phyloP scores from a whole-genome alignment of 2,797 vertebrate genomes.

The Xenentodon cancila region DNA sequence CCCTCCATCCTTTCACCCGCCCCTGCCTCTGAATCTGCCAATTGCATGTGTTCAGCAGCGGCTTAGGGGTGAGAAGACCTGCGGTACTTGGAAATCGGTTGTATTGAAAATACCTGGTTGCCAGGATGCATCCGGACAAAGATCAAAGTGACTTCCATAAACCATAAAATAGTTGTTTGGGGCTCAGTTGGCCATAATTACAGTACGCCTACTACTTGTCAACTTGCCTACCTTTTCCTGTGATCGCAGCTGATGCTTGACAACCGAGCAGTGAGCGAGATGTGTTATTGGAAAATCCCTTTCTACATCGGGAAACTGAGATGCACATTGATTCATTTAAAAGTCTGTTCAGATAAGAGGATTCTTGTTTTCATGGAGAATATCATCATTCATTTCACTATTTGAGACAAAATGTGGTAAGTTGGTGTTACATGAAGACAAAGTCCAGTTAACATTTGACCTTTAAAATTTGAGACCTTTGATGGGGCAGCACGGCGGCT shows the following conservation, averaged over 20 bases:
- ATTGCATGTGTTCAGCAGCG: slow-evolving; percentile 52
- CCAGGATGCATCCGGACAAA: slow-evolving; percentile 86
- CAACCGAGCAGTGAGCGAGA: slow-evolving; percentile 50
- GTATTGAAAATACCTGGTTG: slow-evolving; percentile 86
- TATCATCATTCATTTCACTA: no score
- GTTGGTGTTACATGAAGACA: no score
- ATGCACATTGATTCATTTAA: slow-evolving; percentile 50
- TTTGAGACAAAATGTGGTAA: no score
- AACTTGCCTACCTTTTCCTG: slow-evolving; percentile 57
- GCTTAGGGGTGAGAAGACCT: slow-evolving; percentile 44
- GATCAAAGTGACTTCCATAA: slow-evolving; percentile 75
- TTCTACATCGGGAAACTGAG: slow-evolving; percentile 40
- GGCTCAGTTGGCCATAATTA: slow-evolving; percentile 53
- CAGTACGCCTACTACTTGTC: slow-evolving; percentile 56
- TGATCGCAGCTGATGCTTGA: slow-evolving; percentile 65
- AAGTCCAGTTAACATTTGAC: no score
- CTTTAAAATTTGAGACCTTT: no score
- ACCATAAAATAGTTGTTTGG: slow-evolving; percentile 79
- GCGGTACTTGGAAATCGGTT: slow-evolving; percentile 65
- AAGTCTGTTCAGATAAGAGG: slow-evolving; percentile 21
- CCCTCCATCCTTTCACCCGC: slow-evolving; percentile 57
- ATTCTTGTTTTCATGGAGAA: background rate
- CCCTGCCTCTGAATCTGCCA: slow-evolving; percentile 61
- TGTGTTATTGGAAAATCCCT: slow-evolving; percentile 45
- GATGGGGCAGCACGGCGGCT: no score